Conservation (phyloP, 2,797 vertebrate genomes). For the Zalophus californianus region DNA sequence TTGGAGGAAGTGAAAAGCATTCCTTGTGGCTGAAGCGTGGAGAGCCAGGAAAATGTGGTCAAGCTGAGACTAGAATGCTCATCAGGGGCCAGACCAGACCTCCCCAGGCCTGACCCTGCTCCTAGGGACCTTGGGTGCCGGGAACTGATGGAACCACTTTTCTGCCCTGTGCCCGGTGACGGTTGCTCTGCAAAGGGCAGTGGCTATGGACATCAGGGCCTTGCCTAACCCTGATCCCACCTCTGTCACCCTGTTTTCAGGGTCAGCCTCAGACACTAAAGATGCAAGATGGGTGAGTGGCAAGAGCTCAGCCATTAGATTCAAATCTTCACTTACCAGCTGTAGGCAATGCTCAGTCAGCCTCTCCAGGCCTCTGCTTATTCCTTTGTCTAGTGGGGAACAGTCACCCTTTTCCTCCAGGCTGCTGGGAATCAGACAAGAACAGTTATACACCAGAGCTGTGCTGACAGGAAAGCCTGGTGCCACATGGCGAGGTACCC, state of each 20-base stretch:
- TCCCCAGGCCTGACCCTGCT: background rate
- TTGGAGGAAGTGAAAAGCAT: background rate
- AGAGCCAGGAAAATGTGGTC: background rate
- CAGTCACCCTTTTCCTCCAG: background rate
- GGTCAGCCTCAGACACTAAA: background rate
- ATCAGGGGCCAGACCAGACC: background rate
- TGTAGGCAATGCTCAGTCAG: background rate
- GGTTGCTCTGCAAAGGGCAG: background rate
- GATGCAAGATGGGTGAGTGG: no score
- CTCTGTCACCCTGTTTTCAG: background rate
- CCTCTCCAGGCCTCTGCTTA: background rate
- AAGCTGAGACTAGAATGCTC: background rate
- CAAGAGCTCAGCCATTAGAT: background rate
- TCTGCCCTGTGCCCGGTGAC: background rate
- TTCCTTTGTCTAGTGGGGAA: background rate
- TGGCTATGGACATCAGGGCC: background rate
- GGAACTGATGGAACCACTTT: background rate
- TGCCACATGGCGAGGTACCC: rapidly evolving
- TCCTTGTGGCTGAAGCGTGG: background rate
- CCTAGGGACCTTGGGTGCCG: background rate
- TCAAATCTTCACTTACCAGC: background rate
- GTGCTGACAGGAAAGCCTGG: background rate
- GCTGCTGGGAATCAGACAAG: background rate
- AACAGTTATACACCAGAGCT: background rate
- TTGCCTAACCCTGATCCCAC: background rate